Evolutionary conservation across 92 coral and sea anemone species (phyloP), one percentile per base, ranked within the genome.

Genomic region (Chrysogorgia sp.): DNA sequence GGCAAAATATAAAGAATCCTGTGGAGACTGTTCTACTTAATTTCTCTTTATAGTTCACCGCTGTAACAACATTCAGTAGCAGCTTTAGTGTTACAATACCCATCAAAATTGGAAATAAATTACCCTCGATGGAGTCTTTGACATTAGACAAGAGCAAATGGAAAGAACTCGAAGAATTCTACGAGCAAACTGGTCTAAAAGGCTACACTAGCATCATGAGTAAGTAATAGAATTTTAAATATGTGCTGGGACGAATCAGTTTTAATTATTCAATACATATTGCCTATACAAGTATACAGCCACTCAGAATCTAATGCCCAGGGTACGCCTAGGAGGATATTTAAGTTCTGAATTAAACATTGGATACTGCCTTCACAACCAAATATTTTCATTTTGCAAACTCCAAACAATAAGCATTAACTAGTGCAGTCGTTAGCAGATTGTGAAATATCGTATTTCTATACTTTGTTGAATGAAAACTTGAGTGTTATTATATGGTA

Each of bases 181-280:
- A 72, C 22, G 65, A 72, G 14, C 79, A 72, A 22, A 72, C 79
- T 72, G 79, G 79, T 35, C 59, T 72, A 19, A 72, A 72, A 28
- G 79, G 79, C 31, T 72, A 72, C 45, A 72, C 79, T 37, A 72
- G 79, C 59, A 72, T 72, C 19, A 72, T 72, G 79, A 72, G 79
- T 72, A 56, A 53, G 79, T 72, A n/a, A 4, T 37, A 37, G 12
- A 37, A 37, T 4, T 37, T 4, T 37, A 12, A 48, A 17, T 22
- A 5, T 48, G 15, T 48, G 21, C 6, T 48, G 21, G 2, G 0
- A 14, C 0, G 15, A 14, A 14, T 14, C 56, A 14, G 56, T 48
- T 48, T 14, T 48, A 48, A 48, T 14, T 14, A 48, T 0, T 48
- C 19, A 14, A 22, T 48, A 14, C 56, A 48, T 1, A 22, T 48